phyloP scores from a whole-genome alignment of 1,140 invertebrate genomes.

The Macrosteles quadrilineatus region DNA sequence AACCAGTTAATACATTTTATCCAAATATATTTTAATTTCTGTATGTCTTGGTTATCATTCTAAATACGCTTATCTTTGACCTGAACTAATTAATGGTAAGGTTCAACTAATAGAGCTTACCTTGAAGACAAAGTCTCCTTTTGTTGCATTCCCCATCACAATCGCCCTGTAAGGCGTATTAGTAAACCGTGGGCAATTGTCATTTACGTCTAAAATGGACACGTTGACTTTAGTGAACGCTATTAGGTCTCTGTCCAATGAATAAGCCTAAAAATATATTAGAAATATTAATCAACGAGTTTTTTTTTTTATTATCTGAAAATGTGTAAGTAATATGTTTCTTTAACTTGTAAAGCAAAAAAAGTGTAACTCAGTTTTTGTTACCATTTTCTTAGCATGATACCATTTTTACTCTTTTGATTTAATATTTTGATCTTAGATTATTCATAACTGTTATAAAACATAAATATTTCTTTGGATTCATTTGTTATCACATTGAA shows the following conservation, averaged over 20 bases:
- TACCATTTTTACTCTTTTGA: too few relatives aligned
- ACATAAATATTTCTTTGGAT: too few relatives aligned
- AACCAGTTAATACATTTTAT: too few relatives aligned
- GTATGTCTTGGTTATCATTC: too few relatives aligned
- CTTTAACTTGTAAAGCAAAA: background rate
- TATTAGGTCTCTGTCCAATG: background rate
- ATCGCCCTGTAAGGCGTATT: slow-evolving; percentile 67
- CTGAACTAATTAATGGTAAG: too few relatives aligned
- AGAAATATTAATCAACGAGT: background rate
- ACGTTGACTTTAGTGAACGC: slow-evolving; percentile 67
- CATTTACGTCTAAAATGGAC: slow-evolving; percentile 78
- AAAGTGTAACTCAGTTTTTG: background rate
- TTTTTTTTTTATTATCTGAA: background rate
- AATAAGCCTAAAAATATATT: slow-evolving; percentile 15
- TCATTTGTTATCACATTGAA: too few relatives aligned
- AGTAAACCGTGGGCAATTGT: slow-evolving; percentile 78
- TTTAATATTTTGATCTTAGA: too few relatives aligned
- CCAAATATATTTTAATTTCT: too few relatives aligned
- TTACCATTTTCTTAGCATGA: too few relatives aligned
- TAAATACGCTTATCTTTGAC: too few relatives aligned
- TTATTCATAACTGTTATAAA: too few relatives aligned
- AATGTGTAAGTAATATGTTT: background rate
- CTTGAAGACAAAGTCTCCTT: slow-evolving; percentile 70
- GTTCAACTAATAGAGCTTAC: too few relatives aligned
- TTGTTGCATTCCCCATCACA: slow-evolving; percentile 68